Evolutionary conservation across 2,888 invertebrate species (phyloP).

Genomic region (Cheilosia vulpina): DNA sequence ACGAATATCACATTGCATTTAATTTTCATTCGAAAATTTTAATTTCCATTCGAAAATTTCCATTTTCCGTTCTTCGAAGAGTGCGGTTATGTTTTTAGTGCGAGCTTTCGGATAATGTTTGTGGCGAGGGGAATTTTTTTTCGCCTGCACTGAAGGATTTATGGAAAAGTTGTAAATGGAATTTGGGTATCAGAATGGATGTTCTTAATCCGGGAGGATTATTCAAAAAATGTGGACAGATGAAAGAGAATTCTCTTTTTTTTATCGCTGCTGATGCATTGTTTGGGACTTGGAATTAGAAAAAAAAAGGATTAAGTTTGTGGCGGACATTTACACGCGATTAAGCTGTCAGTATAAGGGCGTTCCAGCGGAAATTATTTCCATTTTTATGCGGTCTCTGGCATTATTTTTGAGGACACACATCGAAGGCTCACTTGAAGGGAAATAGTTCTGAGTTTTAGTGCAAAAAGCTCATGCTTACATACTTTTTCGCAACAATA

Average conservation of each 20-base stretch:
- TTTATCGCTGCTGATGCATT: background rate
- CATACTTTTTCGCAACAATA: no score
- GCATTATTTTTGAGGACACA: no score
- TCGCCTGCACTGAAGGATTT: constrained; percentile 8
- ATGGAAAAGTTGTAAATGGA: constrained; percentile 45
- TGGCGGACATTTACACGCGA: no score
- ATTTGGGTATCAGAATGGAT: constrained; percentile 34
- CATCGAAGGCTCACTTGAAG: no score
- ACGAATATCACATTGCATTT: constrained; percentile 71
- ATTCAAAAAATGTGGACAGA: constrained; percentile 16
- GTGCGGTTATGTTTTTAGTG: constrained; percentile 60
- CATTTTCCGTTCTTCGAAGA: constrained; percentile 77
- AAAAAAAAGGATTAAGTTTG: background rate
- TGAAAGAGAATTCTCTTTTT: constrained; percentile 10
- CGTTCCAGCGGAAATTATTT: no score
- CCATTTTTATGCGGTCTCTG: no score
- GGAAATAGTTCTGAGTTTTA: no score
- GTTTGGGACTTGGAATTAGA: background rate
- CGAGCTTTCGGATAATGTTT: constrained; percentile 10
- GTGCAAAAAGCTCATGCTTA: no score
- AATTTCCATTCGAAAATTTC: constrained; percentile 78
- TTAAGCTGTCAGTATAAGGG: no score
- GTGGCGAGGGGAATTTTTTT: constrained; percentile 10
- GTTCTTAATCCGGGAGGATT: constrained; percentile 56
- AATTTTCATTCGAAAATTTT: constrained; percentile 77